These are phyloP conservation scores for Trialeurodes vaporariorum DNA, from an alignment of 1,140 invertebrate species.

Conservation along the genomic window DNA sequence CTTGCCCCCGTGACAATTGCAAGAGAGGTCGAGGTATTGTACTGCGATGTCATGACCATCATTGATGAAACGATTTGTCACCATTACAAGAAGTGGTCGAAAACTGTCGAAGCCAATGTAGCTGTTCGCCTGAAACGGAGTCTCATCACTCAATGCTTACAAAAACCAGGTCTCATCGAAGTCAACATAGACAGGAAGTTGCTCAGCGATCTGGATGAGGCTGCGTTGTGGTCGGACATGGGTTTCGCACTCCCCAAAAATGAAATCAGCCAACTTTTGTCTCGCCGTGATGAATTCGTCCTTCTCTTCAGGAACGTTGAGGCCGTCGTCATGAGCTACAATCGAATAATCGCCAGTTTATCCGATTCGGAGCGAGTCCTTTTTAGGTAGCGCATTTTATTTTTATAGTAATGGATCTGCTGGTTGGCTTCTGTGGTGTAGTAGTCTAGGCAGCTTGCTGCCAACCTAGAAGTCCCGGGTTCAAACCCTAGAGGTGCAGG, in stretches of 20 bases:
- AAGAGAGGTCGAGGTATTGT: not conserved
- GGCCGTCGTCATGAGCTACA: not conserved
- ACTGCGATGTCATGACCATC: not conserved
- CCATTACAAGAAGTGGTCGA: not conserved
- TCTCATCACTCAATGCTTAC: not conserved
- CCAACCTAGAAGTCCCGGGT: too few species aligned
- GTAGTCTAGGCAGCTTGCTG: too few species aligned
- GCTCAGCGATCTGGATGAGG: not conserved
- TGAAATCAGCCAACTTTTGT: not conserved
- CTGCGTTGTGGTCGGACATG: not conserved
- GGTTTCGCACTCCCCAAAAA: not conserved
- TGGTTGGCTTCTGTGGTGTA: too few species aligned
- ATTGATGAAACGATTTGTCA: not conserved
- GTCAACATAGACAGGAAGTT: not conserved
- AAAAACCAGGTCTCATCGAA: not conserved
- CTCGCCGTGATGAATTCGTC: not conserved
- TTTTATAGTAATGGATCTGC: too few species aligned
- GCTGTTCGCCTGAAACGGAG: not conserved
- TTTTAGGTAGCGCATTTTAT: too few species aligned
- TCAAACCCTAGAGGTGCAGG: too few species aligned
- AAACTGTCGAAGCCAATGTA: not conserved
- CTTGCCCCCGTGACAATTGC: slow-evolving; percentile 34
- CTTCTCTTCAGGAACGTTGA: not conserved
- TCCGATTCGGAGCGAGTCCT: slow-evolving; percentile 42
- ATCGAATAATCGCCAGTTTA: slow-evolving; percentile 31